Percentiles rank a stretch among this genome's conserved stretches.
Evolutionary conservation across 2,888 invertebrate species (phyloP).

Genomic region (Drosophila melanosoma): DNA sequence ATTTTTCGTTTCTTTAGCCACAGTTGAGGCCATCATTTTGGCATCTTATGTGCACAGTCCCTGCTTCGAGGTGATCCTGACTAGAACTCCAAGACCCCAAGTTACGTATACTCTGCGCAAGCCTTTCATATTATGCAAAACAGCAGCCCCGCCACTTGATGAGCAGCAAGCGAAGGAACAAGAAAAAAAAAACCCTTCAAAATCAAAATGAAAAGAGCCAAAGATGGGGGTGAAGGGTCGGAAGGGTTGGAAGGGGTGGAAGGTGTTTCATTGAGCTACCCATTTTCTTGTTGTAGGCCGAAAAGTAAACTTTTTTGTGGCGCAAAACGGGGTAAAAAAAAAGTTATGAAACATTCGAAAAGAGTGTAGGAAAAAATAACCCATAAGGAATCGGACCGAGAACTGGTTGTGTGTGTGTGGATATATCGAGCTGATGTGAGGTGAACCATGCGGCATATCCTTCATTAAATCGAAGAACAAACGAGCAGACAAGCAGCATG

Average conservation of each 20-base stretch:
- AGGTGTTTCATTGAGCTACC: slow-evolving; percentile 14
- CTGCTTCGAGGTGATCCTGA: slow-evolving; percentile 35
- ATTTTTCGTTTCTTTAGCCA: slow-evolving; percentile 21
- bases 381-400: slow-evolving; percentile 36
- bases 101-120: slow-evolving; percentile 4
- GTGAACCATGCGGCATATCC: slow-evolving; percentile 73
- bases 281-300: slow-evolving; percentile 55
- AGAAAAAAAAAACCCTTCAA: slow-evolving; percentile 34
- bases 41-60: slow-evolving; percentile 45
- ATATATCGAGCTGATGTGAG: slow-evolving; percentile 58
- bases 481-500: slow-evolving; percentile 77
- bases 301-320: slow-evolving; percentile 71
- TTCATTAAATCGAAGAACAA: slow-evolving; percentile 81
- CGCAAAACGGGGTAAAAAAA: slow-evolving; percentile 46
- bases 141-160: slow-evolving; percentile 55
- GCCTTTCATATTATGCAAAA: slow-evolving; percentile 67
- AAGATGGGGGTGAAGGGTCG: slow-evolving; percentile 22
- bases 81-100: slow-evolving; percentile 23
- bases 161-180: slow-evolving; percentile 36
- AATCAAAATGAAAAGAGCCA: slow-evolving; percentile 59
- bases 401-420: slow-evolving; percentile 12
- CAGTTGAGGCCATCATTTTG: slow-evolving; percentile 47
- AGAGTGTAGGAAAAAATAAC: slow-evolving; percentile 48
- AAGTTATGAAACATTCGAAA: slow-evolving; percentile 69
- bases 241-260: background rate